Base-by-base conservation (phyloP, 2,113 vertebrate species). In the Calidris pygmaea region DNA sequence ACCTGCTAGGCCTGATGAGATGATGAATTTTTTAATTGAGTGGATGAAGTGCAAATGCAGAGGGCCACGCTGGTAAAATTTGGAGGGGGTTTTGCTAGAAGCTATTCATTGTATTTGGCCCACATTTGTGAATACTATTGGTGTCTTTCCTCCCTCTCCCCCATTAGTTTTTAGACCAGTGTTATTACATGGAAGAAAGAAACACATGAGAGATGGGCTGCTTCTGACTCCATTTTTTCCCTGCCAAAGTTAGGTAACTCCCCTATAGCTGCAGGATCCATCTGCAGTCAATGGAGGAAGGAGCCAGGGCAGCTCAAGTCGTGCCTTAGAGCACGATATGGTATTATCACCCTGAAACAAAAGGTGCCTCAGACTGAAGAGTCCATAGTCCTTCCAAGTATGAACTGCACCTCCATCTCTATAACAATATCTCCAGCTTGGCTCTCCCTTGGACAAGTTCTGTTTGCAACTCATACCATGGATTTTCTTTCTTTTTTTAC, bases 281-380 rank as follows among this genome's bases (percentile, higher is more conserved):
- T 3, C 20, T 16, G 3, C 37, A 82, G 30, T 6, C 85, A 43
- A 2, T 4, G 53, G 48, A 24, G 86, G 59, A 62, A 21, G 47
- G 83, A 71, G 52, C 8, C 5, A n/a, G 52, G 52, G 53, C 47
- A 65, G 76, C 39, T 91, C 70, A 32, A 5, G 32, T 29, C 45
- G 0, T 7, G 58, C 26, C 59, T 43, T 66, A 53, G 20, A 77
- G 50, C 45, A 45, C 2, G 21, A 7, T 13, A 27, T 6, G n/a
- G 2, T 24, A 2, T 73, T 19, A 34, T 16, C 65, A 71, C 55
- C 30, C 58, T 45, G 79, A 62, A 73, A 37, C 22, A 74, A 81
- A 81, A 15, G 0, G 0, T 8, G 39, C 8, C n/a, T 14, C 7
- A 62, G 43, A 21, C 22, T 29, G 53, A 14, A 45, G 27, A 63